These are phyloP conservation scores for Passerina amoena DNA, from an alignment of 2,113 vertebrate genomes.

Conservation along the genomic window DNA sequence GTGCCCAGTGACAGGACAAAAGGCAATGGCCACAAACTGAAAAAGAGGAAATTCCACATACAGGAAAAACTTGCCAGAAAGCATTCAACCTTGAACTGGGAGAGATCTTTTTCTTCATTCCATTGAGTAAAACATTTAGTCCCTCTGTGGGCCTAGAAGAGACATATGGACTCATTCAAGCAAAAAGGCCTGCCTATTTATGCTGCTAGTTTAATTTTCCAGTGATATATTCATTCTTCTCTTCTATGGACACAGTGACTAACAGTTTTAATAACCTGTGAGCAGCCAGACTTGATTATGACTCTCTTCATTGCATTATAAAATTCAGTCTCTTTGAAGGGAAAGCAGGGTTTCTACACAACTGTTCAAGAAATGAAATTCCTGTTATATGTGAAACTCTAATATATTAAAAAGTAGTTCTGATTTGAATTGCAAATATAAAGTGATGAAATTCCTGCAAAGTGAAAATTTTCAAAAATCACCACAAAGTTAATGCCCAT, in stretches of 20 bases:
- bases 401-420: neutral
- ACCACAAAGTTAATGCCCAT: neutral
- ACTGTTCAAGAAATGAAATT: neutral
- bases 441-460: neutral
- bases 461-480: neutral
- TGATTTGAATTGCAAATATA: neutral
- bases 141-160: neutral
- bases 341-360: neutral
- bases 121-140: neutral
- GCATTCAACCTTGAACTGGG: neutral
- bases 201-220: neutral
- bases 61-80: neutral
- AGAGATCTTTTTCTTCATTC: neutral
- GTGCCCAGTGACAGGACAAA: neutral
- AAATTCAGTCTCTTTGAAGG: neutral
- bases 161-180: neutral
- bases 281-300: neutral
- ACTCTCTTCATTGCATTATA: neutral
- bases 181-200: neutral
- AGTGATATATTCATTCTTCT: neutral
- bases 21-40: neutral
- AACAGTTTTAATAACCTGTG: slow-evolving; percentile 21
- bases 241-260: neutral
- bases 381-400: neutral
- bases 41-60: neutral